phyloP scores from a whole-genome alignment of 2,888 invertebrate species.

The Tortrix viridana region DNA sequence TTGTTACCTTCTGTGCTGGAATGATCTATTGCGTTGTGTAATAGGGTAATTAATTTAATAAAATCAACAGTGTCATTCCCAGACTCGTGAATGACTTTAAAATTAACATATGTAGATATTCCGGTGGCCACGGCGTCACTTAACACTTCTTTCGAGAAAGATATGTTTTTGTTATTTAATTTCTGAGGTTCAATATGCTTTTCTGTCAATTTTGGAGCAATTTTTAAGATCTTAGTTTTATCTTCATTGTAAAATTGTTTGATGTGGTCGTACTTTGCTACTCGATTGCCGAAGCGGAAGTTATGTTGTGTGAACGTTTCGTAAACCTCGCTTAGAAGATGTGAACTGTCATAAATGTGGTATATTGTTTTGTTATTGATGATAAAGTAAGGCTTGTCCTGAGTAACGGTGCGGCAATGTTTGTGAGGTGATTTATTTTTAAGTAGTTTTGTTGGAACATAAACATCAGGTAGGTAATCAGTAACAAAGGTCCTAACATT shows the following conservation, averaged over 20 bases:
- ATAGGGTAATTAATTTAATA: not conserved
- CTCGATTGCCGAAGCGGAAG: not conserved
- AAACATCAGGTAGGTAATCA: not conserved
- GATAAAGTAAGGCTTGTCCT: not conserved
- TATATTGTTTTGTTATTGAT: not conserved
- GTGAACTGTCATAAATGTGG: not conserved
- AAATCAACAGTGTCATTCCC: not conserved
- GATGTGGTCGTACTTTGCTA: conserved; percentile 1
- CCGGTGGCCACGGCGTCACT: not conserved
- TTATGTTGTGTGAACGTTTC: not conserved
- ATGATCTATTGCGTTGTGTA: not conserved
- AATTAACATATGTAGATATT: conserved; percentile 3
- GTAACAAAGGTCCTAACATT: conserved; percentile 1
- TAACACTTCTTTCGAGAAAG: not conserved
- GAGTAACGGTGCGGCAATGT: not conserved
- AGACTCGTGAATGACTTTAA: not conserved
- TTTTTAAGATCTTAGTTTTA: not conserved
- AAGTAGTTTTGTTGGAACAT: not conserved
- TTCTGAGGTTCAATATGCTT: not conserved
- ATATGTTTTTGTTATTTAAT: not conserved
- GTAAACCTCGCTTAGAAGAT: not conserved
- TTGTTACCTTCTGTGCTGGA: not conserved
- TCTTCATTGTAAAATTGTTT: conserved; percentile 1
- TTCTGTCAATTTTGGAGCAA: conserved; percentile 6
- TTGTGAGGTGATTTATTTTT: too few relatives aligned